Percentiles rank a stretch among this genome's conserved stretches.
phyloP scores from a whole-genome alignment of 2,888 invertebrate species.

The Gandaritis pyraliata region DNA sequence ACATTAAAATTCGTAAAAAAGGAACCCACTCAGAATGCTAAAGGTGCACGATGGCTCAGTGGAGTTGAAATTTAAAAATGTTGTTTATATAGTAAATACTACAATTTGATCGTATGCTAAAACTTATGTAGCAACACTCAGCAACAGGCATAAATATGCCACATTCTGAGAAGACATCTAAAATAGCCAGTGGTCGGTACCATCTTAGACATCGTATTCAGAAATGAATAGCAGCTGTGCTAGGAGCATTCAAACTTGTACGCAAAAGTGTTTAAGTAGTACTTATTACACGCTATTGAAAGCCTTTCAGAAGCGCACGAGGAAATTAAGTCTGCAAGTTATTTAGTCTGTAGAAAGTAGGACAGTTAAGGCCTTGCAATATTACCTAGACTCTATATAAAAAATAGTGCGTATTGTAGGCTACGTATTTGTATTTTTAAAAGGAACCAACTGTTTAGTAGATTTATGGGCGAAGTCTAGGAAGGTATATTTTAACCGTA shows the following conservation, averaged over 20 bases:
- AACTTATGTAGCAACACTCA: too few species aligned
- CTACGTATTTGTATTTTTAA: too few species aligned
- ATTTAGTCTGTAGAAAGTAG: conserved; percentile 24
- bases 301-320: conserved; percentile 8
- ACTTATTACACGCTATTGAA: conserved; percentile 13
- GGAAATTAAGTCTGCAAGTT: conserved; percentile 21
- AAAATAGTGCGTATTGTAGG: too few species aligned
- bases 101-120: too few species aligned
- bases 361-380: conserved; percentile 10
- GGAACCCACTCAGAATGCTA: too few species aligned
- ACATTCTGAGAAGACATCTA: not conserved
- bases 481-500: not conserved
- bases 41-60: too few species aligned
- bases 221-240: not conserved
- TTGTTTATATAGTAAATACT: too few species aligned
- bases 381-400: conserved; percentile 2
- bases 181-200: not conserved
- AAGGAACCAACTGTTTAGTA: too few species aligned
- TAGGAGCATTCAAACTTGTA: conserved; percentile 3
- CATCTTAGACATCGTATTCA: not conserved
- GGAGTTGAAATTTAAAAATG: too few species aligned
- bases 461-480: too few species aligned
- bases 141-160: not conserved
- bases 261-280: conserved; percentile 4
- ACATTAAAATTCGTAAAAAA: too few species aligned